Evolutionary conservation across 2,888 invertebrate genomes (phyloP).

Genomic region (Dryocosmus kuriphilus): DNA sequence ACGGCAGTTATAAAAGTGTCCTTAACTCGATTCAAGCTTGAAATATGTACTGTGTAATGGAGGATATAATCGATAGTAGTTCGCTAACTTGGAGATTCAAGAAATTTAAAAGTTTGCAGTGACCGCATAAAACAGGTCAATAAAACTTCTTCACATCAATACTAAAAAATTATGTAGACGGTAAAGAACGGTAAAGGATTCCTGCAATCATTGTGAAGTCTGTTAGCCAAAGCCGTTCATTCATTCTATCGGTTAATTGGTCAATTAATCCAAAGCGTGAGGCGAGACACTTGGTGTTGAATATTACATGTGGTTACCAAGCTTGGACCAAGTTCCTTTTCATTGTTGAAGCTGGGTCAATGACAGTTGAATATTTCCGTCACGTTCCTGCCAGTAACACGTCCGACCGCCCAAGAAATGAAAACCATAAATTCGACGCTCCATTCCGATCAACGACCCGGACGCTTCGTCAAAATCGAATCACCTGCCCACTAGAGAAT

Average conservation of each 20-base stretch:
- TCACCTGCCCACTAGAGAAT: slow-evolving; percentile 2
- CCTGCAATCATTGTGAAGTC: neutral
- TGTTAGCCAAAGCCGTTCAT: neutral
- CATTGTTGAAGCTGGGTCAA: neutral
- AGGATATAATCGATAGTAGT: neutral
- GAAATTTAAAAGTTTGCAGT: neutral
- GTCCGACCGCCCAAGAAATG: neutral
- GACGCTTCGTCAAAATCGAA: slow-evolving; percentile 3
- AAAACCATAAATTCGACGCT: slow-evolving; percentile 11
- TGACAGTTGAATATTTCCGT: neutral
- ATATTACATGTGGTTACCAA: neutral
- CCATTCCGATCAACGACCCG: neutral
- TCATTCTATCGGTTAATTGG: neutral
- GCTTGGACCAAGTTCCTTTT: neutral
- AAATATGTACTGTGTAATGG: neutral
- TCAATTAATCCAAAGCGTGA: neutral
- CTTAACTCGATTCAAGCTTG: neutral
- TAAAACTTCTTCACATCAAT: neutral
- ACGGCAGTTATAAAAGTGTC: neutral
- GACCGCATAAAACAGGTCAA: neutral
- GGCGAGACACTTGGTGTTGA: neutral
- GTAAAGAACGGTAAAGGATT: neutral
- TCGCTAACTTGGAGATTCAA: neutral
- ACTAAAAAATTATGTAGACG: neutral
- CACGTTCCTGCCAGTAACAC: neutral